Evolutionary conservation across 2,797 vertebrate genomes (phyloP).

Genomic region (Sebastolobus alascanus): DNA sequence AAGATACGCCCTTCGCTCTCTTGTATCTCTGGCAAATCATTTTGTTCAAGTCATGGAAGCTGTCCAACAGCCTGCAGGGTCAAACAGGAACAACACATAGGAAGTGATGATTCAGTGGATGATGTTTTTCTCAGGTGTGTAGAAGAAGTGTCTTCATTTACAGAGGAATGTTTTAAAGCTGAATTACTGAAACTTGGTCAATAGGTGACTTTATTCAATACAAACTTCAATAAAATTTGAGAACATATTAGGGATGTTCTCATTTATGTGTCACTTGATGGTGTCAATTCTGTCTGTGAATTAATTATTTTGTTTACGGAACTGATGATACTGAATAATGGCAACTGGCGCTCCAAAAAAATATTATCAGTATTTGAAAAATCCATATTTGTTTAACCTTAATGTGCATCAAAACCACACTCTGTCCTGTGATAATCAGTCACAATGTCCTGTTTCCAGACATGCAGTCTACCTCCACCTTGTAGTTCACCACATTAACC

Average conservation of each 20-base stretch:
- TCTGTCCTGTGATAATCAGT: background rate
- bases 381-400: background rate
- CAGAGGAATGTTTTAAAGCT: background rate
- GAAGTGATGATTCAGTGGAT: background rate
- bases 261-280: background rate
- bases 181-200: background rate
- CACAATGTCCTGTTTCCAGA: background rate
- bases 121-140: background rate
- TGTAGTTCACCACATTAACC: slow-evolving; percentile 44
- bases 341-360: no score
- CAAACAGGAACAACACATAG: slow-evolving; percentile 8
- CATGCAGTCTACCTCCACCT: rapidly evolving
- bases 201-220: no score
- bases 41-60: slow-evolving; percentile 85
- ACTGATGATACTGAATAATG: no score
- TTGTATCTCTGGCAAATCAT: slow-evolving; percentile 84
- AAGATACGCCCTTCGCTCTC: slow-evolving; percentile 72
- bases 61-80: slow-evolving; percentile 77
- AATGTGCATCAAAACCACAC: background rate
- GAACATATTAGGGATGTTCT: background rate
- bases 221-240: background rate
- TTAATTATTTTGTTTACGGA: no score
- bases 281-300: no score
- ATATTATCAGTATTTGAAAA: no score
- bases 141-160: background rate